Percentiles rank a stretch among this genome's conserved stretches.
Conservation (phyloP, 2,113 vertebrate genomes). For the Struthidea cinerea region DNA sequence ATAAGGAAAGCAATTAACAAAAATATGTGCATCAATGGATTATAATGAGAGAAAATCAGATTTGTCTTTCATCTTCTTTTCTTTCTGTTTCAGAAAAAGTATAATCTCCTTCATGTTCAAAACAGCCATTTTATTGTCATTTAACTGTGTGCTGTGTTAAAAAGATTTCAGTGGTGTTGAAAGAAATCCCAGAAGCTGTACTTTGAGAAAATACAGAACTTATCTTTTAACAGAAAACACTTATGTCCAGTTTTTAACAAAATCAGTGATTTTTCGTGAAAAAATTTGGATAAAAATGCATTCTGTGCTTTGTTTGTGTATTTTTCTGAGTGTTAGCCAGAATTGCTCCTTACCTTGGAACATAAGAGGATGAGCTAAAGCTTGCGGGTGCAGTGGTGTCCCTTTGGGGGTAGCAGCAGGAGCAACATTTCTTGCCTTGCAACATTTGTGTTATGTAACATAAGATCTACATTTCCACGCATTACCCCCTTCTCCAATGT, state of each 20-base stretch:
- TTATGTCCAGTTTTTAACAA: neutral
- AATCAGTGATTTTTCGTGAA: neutral
- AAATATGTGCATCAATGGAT: neutral
- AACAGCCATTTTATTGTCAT: neutral
- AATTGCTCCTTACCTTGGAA: neutral
- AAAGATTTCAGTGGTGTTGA: neutral
- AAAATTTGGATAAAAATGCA: neutral
- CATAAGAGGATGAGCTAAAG: neutral
- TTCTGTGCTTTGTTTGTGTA: neutral
- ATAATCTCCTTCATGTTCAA: neutral
- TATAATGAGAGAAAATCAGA: slow-evolving; percentile 31
- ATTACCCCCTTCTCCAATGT: neutral
- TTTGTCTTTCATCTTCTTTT: slow-evolving; percentile 18
- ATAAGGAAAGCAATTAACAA: slow-evolving; percentile 21
- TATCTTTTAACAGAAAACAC: neutral
- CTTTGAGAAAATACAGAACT: neutral
- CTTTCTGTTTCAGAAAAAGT: neutral
- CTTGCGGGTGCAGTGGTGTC: neutral
- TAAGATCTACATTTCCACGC: neutral
- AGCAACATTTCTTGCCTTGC: neutral
- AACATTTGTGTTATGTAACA: neutral
- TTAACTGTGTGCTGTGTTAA: neutral
- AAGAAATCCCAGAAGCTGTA: neutral
- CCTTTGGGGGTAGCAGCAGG: neutral
- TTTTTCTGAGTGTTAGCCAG: neutral